A percentile compares a stretch with the other conserved stretches of the same genome.
Conservation (phyloP, 2,797 vertebrate genomes). For the Poeciliopsis turneri region DNA sequence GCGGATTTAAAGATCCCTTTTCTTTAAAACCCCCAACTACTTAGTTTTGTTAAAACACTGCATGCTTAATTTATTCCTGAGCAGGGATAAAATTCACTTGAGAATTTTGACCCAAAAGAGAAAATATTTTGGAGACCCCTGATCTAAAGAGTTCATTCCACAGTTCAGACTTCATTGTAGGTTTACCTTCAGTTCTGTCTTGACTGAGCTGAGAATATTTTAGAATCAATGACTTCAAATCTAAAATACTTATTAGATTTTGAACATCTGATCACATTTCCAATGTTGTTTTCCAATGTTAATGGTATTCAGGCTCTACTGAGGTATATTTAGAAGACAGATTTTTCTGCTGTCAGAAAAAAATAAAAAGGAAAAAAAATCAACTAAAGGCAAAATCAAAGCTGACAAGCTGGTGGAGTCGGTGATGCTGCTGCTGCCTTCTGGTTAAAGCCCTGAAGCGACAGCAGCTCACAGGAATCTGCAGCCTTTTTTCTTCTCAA, state of each 20-base stretch:
- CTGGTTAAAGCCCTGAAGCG: conserved; percentile 23
- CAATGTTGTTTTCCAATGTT: neutral
- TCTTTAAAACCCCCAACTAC: neutral
- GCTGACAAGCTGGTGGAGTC: conserved; percentile 10
- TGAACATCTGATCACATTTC: neutral
- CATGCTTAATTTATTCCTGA: neutral
- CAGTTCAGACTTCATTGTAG: neutral
- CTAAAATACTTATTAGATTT: neutral
- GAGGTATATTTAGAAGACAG: conserved; percentile 27
- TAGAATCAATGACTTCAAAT: neutral
- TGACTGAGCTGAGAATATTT: neutral
- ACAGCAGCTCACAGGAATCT: conserved; percentile 49
- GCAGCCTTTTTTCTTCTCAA: neutral
- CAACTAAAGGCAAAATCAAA: conserved; percentile 41
- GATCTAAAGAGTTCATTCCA: neutral
- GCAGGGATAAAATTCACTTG: neutral
- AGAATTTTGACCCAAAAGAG: neutral
- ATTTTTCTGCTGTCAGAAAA: conserved; percentile 29
- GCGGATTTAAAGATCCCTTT: neutral
- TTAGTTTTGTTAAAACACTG: neutral
- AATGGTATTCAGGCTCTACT: conserved; percentile 9
- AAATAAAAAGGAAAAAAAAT: conserved; percentile 21
- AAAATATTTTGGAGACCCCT: neutral
- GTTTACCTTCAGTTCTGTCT: neutral
- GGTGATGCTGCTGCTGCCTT: conserved; percentile 34